Percentiles rank a stretch among this genome's conserved stretches.
Evolutionary conservation across 2,113 vertebrate genomes (phyloP).

Genomic region (Andinoacara biseriatus): DNA sequence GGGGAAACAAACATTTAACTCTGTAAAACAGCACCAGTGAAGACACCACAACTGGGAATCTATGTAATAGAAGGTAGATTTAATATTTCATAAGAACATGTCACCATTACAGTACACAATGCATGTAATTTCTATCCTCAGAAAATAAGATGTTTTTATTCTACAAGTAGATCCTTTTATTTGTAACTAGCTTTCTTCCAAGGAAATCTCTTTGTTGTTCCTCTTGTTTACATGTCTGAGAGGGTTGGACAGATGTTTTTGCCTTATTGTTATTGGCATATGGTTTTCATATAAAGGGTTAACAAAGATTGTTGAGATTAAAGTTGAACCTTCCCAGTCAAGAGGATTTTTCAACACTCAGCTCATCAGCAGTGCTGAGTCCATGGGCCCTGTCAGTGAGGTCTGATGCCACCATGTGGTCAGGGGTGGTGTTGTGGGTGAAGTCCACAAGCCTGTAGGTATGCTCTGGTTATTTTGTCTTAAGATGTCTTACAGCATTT

Average conservation of each 20-base stretch:
- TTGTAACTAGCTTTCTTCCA: constrained; percentile 27
- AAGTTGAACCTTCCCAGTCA: constrained; percentile 52
- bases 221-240: constrained; percentile 8
- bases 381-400: constrained; percentile 18
- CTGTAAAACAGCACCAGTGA: constrained; percentile 10
- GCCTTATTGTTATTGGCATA: constrained; percentile 35
- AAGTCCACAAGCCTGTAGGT: background rate
- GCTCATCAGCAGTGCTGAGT: constrained; percentile 12
- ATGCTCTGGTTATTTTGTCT: background rate
- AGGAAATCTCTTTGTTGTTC: constrained; percentile 46
- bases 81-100: constrained; percentile 10
- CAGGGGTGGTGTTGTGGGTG: background rate
- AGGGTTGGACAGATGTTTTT: constrained; percentile 40
- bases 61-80: background rate
- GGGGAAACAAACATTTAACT: constrained; percentile 62
- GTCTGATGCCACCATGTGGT: constrained; percentile 65
- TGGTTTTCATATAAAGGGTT: constrained; percentile 28
- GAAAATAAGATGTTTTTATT: background rate
- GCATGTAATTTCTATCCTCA: background rate
- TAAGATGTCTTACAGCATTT: background rate
- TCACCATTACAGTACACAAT: background rate
- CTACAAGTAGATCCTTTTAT: background rate
- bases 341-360: constrained; percentile 63
- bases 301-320: constrained; percentile 55
- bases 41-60: constrained; percentile 7